These are phyloP conservation scores for Prietella phreatophila DNA, from an alignment of 2,113 vertebrate genomes.

Conservation along the genomic window DNA sequence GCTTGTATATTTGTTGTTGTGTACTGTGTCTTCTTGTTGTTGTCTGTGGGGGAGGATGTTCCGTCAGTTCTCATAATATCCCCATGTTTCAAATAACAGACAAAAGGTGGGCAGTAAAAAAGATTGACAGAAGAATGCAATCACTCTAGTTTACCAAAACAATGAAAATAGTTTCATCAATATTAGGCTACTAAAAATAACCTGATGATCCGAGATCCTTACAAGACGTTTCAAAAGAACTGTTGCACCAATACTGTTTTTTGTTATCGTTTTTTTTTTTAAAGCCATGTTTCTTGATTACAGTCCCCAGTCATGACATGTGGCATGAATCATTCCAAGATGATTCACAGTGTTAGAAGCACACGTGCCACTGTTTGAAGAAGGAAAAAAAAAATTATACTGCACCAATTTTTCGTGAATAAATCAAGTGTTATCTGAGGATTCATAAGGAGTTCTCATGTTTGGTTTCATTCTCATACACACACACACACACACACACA, in stretches of 20 bases:
- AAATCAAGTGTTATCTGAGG: neutral
- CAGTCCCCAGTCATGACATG: neutral
- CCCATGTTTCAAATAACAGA: constrained; percentile 50
- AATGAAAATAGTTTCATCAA: neutral
- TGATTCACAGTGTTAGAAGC: neutral
- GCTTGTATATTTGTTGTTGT: constrained; percentile 29
- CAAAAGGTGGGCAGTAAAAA: constrained; percentile 64
- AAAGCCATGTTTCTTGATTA: neutral
- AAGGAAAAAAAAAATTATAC: neutral
- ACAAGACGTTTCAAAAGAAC: neutral
- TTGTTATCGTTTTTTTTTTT: neutral
- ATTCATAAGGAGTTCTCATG: neutral
- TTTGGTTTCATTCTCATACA: neutral
- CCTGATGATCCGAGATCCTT: neutral
- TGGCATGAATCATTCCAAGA: neutral
- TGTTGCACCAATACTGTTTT: too few species aligned
- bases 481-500: too few species aligned
- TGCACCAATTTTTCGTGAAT: neutral
- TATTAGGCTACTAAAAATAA: neutral
- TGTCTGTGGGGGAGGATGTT: constrained; percentile 24
- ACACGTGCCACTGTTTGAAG: neutral
- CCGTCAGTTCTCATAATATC: constrained; percentile 52
- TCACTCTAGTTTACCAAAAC: neutral
- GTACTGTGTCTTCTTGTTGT: constrained; percentile 19
- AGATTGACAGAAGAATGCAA: neutral